Evolutionary conservation across 2,113 vertebrate genomes (phyloP), one percentile per base, ranked within the genome.

Genomic region (Loxodonta africana): DNA sequence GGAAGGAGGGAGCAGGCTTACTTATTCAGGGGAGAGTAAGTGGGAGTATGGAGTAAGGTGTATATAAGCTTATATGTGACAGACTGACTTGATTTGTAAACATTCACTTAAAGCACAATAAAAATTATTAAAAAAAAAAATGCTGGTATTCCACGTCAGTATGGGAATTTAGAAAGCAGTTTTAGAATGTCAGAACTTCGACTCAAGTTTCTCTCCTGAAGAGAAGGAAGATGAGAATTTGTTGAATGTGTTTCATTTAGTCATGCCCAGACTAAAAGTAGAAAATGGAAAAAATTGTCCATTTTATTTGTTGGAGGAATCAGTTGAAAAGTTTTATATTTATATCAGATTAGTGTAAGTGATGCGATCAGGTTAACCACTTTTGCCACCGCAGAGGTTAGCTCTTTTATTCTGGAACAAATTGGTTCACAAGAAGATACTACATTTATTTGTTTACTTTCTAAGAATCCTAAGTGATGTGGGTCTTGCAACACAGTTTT

Each of bases 401-500:
- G 41, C 9, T 83, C 2, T 76, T 94, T 71, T 80, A n/a, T 67
- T 69, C 15, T 74, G 41, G 8, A 73, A 57, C 46, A 93, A 20
- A 62, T 41, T 77, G 37, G 26, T 51, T 91, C 12, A 44, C 63
- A 28, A 63, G 53, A 90, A 65, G 33, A 5, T 5, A 44, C 9
- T 74, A 17, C 11, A 71, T 63, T 41, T 89, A 77, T 94, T 85
- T 94, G 12, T 93, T 94, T 57, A 57, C 30, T 96, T 84, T 73
- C 74, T 77, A 90, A 95, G 83, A 69, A 30, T 51, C 23, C 63
- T 44, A 83, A 85, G 37, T 69, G 62, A 62, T 26, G 4, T n/a
- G 18, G 81, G 18, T 33, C 1, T 41, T 91, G 8, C 15, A 76
- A 14, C 20, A 60, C 21, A 83, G 48, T 87, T 90, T 96, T 78